phyloP scores from a whole-genome alignment of 1,140 invertebrate species.

The Neotoxoptera formosana region DNA sequence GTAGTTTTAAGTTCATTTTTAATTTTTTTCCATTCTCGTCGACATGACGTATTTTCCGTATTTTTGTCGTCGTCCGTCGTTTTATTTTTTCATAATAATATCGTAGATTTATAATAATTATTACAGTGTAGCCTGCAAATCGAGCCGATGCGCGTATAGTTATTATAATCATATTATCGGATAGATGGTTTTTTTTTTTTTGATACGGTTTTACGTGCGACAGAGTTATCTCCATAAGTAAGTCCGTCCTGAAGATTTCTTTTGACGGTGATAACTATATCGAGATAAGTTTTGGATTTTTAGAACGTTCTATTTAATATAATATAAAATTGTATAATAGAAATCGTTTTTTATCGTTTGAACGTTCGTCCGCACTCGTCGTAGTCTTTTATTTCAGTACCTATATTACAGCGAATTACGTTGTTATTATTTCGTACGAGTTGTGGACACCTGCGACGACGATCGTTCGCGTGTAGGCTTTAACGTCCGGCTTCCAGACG shows the following conservation, averaged over 20 bases:
- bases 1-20: not conserved
- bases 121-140: not conserved
- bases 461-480: not conserved
- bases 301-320: not conserved
- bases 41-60: not conserved
- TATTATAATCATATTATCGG: not conserved
- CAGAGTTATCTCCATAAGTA: conserved; percentile 8
- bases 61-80: not conserved
- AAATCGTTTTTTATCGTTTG: not conserved
- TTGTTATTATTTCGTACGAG: not conserved
- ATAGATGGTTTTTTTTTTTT: not conserved
- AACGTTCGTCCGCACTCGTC: not conserved
- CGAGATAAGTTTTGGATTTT: not conserved
- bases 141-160: not conserved
- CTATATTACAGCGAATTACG: not conserved
- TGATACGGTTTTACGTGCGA: not conserved
- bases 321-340: not conserved
- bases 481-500: not conserved
- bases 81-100: not conserved
- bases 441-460: not conserved
- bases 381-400: not conserved
- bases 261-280: not conserved
- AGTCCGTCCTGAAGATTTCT: conserved; percentile 37
- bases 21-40: not conserved
- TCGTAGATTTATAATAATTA: not conserved